Evolutionary conservation across 2,888 invertebrate genomes (phyloP), one percentile per base, ranked within the genome.

Genomic region (Ennomos quercinarius): DNA sequence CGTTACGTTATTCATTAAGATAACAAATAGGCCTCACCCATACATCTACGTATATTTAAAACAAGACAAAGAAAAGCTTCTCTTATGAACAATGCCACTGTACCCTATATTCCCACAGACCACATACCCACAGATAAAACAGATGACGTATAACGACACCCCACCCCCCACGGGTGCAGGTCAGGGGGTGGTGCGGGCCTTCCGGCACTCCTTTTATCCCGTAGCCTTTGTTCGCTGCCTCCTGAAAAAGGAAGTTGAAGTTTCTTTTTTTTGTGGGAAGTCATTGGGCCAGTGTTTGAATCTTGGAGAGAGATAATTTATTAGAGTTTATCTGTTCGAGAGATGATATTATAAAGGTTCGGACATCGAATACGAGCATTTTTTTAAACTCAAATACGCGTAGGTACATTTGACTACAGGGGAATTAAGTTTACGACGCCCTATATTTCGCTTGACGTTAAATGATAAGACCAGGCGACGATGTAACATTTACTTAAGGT

Each of bases 171-270:
- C 40, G 49, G 51, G 51, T 43, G 57, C 17, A 41, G 52, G 57
- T 51, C 57, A 61, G 61, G 54, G 57, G 61, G 66, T 42, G 56
- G 59, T 47, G 12, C 27, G 40, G n/a, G 34, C 56, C 48, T 51
- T 56, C 61, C 66, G 62, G 67, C 43, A 48, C 67, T 66, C 75
- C 73, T 78, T 77, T 80, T 80, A 81, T 81, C 78, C 70, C 72
- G 69, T 72, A 68, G 75, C 80, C 81, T 83, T 84, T 84, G 83
- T 86, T 84, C 82, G 34, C 39, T 9, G 13, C 13, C 46, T 41
- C 42, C 38, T 56, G 61, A 47, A 59, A 61, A 54, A 40, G 44
- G 46, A 50, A 48, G 58, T 44, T 38, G 27, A 41, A 60, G 40
- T 52, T 56, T 40, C 46, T 68, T 71, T 68, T 49, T 63, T 61